Percentiles rank a stretch among this genome's conserved stretches.
Evolutionary conservation across 1,140 invertebrate species (phyloP).

Genomic region (Diprion similis): DNA sequence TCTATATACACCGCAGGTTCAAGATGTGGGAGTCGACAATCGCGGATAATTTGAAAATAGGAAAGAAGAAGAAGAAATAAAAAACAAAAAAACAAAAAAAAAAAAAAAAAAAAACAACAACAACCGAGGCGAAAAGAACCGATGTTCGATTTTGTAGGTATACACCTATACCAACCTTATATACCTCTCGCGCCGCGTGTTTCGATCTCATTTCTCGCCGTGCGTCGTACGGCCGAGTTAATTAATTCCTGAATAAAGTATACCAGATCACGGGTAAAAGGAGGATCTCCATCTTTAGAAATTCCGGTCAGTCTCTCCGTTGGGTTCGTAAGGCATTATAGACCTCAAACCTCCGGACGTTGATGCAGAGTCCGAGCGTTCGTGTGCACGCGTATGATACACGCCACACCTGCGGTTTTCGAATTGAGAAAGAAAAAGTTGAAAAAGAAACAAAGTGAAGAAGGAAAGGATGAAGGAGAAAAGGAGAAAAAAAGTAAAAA

Average conservation of each 20-base stretch:
- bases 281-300: too few relatives aligned
- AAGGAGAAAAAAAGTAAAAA: background rate
- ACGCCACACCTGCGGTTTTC: too few relatives aligned
- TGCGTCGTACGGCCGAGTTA: background rate
- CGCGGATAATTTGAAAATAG: conserved; percentile 6
- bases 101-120: conserved; percentile 9
- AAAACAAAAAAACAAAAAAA: background rate
- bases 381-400: too few relatives aligned
- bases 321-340: background rate
- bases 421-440: too few relatives aligned
- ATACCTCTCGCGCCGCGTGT: background rate
- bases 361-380: too few relatives aligned
- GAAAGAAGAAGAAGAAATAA: background rate
- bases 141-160: conserved; percentile 21
- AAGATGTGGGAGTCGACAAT: conserved; percentile 15
- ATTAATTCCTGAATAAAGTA: too few relatives aligned
- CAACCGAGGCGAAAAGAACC: background rate
- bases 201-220: background rate
- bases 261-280: too few relatives aligned
- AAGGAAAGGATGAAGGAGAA: background rate
- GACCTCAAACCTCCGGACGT: too few relatives aligned
- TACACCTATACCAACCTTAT: too few relatives aligned
- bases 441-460: too few relatives aligned
- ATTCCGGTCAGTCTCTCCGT: too few relatives aligned
- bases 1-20: background rate